A percentile compares a stretch with the other conserved stretches of the same genome.
phyloP scores from a whole-genome alignment of 2,113 vertebrate genomes.

The Pipa parva region DNA sequence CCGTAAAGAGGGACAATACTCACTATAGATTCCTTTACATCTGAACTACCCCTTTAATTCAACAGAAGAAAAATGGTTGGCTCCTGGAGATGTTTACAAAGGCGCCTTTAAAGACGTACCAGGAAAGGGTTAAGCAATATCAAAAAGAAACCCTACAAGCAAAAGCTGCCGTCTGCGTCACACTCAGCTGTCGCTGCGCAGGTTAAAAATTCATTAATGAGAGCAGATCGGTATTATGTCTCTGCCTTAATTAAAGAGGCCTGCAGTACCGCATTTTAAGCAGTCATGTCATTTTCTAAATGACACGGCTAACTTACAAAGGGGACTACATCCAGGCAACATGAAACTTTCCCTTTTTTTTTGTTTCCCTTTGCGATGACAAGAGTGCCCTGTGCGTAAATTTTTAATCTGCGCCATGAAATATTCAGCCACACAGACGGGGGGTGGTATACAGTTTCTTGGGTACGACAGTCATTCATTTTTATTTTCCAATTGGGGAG shows the following conservation, averaged over 20 bases:
- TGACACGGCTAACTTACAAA: conserved; percentile 56
- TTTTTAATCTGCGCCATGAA: conserved; percentile 66
- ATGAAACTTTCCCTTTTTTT: conserved; percentile 44
- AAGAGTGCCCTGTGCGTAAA: conserved; percentile 54
- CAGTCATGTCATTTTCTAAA: conserved; percentile 60
- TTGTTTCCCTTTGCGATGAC: conserved; percentile 48
- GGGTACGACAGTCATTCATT: conserved; percentile 34
- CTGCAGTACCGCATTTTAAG: conserved; percentile 54
- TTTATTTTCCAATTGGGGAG: background rate
- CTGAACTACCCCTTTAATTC: too few species aligned
- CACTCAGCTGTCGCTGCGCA: conserved; percentile 47
- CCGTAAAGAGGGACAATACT: too few species aligned
- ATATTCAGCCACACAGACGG: conserved; percentile 57
- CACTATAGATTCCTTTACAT: too few species aligned
- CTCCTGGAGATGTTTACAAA: background rate
- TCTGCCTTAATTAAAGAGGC: conserved; percentile 61
- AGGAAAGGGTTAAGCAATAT: conserved; percentile 29
- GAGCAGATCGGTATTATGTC: conserved; percentile 55
- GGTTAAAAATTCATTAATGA: conserved; percentile 59
- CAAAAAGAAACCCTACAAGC: conserved; percentile 11
- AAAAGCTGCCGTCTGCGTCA: background rate
- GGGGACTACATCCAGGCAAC: conserved; percentile 57
- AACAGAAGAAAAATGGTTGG: background rate
- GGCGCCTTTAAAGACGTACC: background rate
- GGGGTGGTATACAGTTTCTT: conserved; percentile 62